A percentile compares a stretch with the other conserved stretches of the same genome.
Conservation (phyloP, 2,113 vertebrate genomes). For the Rutilus rutilus region DNA sequence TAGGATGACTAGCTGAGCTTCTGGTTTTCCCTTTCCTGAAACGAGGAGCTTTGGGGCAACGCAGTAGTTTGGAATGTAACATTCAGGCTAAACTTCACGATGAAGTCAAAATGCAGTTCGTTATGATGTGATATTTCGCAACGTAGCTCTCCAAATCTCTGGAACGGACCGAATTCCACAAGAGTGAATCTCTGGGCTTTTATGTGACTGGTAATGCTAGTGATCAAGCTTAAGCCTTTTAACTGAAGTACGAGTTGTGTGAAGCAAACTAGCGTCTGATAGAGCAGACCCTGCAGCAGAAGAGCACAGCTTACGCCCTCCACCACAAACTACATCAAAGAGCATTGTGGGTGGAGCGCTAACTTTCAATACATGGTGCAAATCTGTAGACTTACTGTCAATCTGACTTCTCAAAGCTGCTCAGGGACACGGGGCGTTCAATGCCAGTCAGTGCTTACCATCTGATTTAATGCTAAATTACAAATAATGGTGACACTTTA, state of each 20-base stretch:
- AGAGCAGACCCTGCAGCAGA: not conserved
- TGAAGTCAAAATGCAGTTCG: not conserved
- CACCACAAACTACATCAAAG: constrained; percentile 19
- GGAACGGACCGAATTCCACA: not conserved
- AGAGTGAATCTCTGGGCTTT: not conserved
- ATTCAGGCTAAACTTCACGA: constrained; percentile 14
- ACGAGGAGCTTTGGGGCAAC: not conserved
- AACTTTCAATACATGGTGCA: constrained; percentile 48
- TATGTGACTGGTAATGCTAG: not conserved
- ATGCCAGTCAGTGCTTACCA: not conserved
- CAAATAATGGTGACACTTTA: no score
- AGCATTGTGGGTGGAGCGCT: constrained; percentile 19
- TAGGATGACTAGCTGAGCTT: not conserved
- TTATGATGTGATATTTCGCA: constrained; percentile 11
- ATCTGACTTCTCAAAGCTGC: not conserved
- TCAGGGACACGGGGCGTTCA: not conserved
- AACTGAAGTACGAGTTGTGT: not conserved
- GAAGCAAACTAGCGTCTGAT: not conserved
- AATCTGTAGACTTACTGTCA: constrained; percentile 24
- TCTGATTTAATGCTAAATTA: not conserved
- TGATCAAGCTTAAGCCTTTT: not conserved
- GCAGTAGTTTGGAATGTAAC: not conserved
- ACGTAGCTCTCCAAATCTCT: not conserved
- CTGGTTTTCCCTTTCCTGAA: not conserved
- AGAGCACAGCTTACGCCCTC: not conserved